A percentile compares a stretch with the other conserved stretches of the same genome.
Evolutionary conservation across 2,113 vertebrate species (phyloP).

Genomic region (Plecotus auritus): DNA sequence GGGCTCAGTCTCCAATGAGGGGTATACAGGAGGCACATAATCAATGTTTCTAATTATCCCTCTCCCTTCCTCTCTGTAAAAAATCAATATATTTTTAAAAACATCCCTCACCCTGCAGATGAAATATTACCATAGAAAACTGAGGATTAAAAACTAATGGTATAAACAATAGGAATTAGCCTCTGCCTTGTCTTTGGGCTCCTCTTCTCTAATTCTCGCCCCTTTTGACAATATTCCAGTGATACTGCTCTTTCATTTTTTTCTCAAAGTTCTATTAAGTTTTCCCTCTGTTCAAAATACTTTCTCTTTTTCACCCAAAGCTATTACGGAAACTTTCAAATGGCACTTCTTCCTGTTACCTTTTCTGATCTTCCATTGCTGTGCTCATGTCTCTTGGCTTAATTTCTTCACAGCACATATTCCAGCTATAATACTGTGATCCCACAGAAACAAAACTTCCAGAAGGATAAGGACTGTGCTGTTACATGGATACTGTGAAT

Average conservation of each 20-base stretch:
- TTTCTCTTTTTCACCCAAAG: neutral
- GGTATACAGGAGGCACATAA: no score
- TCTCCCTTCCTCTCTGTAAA: no score
- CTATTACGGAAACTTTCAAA: neutral
- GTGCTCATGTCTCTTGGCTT: accelerated
- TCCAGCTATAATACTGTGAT: neutral
- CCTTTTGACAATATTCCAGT: neutral
- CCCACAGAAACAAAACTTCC: neutral
- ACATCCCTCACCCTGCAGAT: no score
- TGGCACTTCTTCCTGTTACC: neutral
- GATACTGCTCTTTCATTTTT: neutral
- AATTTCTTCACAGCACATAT: neutral
- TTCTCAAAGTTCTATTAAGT: neutral
- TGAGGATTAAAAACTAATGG: neutral
- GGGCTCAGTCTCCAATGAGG: no score
- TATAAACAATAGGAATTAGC: neutral
- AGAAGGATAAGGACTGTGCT: no score
- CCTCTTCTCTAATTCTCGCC: neutral
- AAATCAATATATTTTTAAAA: no score
- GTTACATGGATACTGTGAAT: neutral
- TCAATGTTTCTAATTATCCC: no score
- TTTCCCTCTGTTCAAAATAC: neutral
- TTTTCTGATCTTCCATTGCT: neutral
- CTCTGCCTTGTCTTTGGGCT: neutral
- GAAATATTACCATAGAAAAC: no score